phyloP scores from a whole-genome alignment of 1,140 invertebrate genomes.

The Ooceraea biroi region DNA sequence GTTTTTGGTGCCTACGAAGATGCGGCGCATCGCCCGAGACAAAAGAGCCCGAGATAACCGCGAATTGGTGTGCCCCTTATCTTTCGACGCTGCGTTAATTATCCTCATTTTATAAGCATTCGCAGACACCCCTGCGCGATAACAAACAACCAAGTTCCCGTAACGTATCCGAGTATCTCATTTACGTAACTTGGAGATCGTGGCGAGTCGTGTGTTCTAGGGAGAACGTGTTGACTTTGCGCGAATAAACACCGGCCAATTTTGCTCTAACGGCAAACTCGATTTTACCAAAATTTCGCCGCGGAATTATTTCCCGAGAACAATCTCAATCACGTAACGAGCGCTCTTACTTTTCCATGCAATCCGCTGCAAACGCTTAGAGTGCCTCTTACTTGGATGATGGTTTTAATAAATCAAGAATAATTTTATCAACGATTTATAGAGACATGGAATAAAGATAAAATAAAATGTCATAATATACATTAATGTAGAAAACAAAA shows the following conservation, averaged over 20 bases:
- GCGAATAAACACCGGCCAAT: constrained; percentile 33
- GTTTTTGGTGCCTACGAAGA: constrained; percentile 26
- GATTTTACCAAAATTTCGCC: constrained; percentile 36
- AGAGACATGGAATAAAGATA: too few species aligned
- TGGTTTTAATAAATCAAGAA: too few species aligned
- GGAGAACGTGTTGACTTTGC: constrained; percentile 32
- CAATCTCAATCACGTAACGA: constrained; percentile 1
- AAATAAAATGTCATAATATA: too few species aligned
- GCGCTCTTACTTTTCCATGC: constrained; percentile 26
- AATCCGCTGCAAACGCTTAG: too few species aligned
- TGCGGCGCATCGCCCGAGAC: constrained; percentile 21
- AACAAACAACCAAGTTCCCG: constrained; percentile 18
- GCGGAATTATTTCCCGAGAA: background rate
- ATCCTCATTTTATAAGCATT: constrained; percentile 51
- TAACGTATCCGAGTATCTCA: constrained; percentile 24
- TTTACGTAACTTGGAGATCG: constrained; percentile 25
- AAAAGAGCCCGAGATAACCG: constrained; percentile 49
- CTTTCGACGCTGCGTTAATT: constrained; percentile 52
- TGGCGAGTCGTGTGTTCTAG: constrained; percentile 1
- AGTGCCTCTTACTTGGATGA: too few species aligned
- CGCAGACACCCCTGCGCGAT: constrained; percentile 46
- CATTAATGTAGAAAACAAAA: too few species aligned
- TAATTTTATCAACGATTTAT: too few species aligned
- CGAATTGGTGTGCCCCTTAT: constrained; percentile 32
- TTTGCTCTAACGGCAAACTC: background rate